A percentile compares a stretch with the other conserved stretches of the same genome.
These are phyloP conservation scores for Cotesia congregata DNA, from an alignment of 2,888 invertebrate genomes.

Conservation along the genomic window DNA sequence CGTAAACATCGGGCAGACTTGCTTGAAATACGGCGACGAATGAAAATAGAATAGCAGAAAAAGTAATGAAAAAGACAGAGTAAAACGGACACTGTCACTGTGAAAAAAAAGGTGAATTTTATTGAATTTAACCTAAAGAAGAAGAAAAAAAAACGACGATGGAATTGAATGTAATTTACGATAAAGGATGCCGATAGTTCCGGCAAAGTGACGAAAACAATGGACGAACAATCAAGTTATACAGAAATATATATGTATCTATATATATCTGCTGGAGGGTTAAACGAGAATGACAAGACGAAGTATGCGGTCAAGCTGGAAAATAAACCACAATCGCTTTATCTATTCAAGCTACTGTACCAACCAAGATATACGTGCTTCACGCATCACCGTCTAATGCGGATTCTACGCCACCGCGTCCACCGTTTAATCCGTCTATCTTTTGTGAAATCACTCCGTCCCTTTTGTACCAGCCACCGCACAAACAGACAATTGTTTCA, in stretches of 20 bases:
- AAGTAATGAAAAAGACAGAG: constrained; percentile 21
- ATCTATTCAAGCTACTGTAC: neutral
- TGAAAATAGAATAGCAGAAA: neutral
- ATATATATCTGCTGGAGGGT: neutral
- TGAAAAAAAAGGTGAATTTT: constrained; percentile 25
- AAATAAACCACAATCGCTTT: neutral
- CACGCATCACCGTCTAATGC: constrained; percentile 1
- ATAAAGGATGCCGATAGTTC: constrained; percentile 22
- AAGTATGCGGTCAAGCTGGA: neutral
- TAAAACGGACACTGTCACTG: neutral
- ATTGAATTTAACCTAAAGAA: constrained; percentile 39
- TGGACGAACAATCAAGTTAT: constrained; percentile 13
- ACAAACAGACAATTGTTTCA: neutral
- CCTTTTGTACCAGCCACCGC: neutral
- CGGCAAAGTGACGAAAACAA: constrained; percentile 12
- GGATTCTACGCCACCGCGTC: neutral
- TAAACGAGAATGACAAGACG: neutral
- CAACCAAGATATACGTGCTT: neutral
- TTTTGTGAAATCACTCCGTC: neutral
- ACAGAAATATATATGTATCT: neutral
- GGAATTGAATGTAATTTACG: constrained; percentile 35
- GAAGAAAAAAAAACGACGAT: constrained; percentile 17
- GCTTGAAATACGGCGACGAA: constrained; percentile 15
- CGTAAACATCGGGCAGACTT: constrained; percentile 36
- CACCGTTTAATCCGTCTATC: neutral